phyloP scores from a whole-genome alignment of 1,140 invertebrate genomes.

The Lethocerus indicus region DNA sequence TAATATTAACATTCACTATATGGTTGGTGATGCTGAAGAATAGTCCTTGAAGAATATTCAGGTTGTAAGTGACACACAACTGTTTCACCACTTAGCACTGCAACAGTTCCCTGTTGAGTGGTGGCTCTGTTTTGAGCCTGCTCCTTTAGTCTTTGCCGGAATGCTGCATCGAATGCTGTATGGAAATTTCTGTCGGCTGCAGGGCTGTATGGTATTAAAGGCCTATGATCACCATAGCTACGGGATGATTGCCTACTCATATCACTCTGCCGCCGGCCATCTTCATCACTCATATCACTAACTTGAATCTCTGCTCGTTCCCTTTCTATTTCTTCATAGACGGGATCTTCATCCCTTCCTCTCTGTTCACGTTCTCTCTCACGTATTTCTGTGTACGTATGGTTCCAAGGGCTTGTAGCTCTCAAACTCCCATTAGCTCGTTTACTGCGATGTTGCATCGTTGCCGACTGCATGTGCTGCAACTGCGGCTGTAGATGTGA shows the following conservation, averaged over 20 bases:
- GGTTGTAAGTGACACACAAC: conserved; percentile 66
- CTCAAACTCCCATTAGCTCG: conserved; percentile 19
- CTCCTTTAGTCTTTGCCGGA: conserved; percentile 36
- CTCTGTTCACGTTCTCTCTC: conserved; percentile 27
- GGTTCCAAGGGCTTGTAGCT: conserved; percentile 28
- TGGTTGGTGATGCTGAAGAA: conserved; percentile 32
- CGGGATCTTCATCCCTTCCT: conserved; percentile 54
- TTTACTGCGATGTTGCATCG: conserved; percentile 24
- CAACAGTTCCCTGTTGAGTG: conserved; percentile 37
- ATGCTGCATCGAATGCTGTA: conserved; percentile 20
- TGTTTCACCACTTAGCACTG: conserved; percentile 63
- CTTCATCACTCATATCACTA: conserved; percentile 63
- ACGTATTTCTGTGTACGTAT: conserved; percentile 41
- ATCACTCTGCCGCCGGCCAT: conserved; percentile 55
- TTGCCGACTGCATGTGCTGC: conserved; percentile 9
- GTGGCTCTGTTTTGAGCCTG: conserved; percentile 23
- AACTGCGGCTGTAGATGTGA: conserved; percentile 12
- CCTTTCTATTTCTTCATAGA: conserved; percentile 65
- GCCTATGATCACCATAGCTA: conserved; percentile 63
- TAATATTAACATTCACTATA: conserved; percentile 34
- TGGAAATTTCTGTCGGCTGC: conserved; percentile 25
- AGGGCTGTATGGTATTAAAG: conserved; percentile 48
- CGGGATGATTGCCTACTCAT: conserved; percentile 57
- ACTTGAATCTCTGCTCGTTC: conserved; percentile 42
- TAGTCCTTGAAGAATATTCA: conserved; percentile 20